Evolutionary conservation across 2,888 invertebrate genomes (phyloP), one percentile per base, ranked within the genome.

Genomic region (Rutpela maculata): DNA sequence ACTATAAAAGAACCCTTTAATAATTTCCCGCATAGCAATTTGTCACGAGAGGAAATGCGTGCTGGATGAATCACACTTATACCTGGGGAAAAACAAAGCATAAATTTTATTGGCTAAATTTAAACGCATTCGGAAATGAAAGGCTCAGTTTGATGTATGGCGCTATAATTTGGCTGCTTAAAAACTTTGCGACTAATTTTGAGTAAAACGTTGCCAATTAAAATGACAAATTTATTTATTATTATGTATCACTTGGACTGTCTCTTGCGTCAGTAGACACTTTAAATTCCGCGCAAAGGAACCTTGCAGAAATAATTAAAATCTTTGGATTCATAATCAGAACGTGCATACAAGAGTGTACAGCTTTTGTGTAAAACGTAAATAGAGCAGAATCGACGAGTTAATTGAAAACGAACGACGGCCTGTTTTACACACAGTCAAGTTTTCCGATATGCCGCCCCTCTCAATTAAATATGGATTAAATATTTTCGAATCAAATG

Each of bases 191-290:
- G n/a, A 19, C 26, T 59, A 66, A 67, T 35, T 73, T 56, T 74
- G 59, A 31, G 50, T 50, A 38, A 74, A 74, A 31, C 60, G 38
- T 19, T 74, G 74, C 67, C 74, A 74, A 74, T 74, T 74, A 74
- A 43, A 65, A 50, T 60, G 67, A 74, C 50, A 70, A 70, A 70
- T 59, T 67, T 60, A 67, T 74, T 74, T 74, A 67, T 67, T 74
- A 67, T 74, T 74, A 59, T 67, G 57, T 19, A 59, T 57, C 43
- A 59, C 59, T 43, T 60, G 22, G 59, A 67, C 50, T 50, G 59
- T 18, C 43, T 9, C n/a, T 60, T 38, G 38, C 60, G 70, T 60
- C 70, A 70, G 43, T 4, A 17, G 22, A 17, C 68, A 56, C 56
- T 68, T 56, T 57, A 70, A 43, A 70, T 59, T 70, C 69, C 35